Conservation (phyloP, 2,113 vertebrate genomes). For the Stegastes partitus region DNA sequence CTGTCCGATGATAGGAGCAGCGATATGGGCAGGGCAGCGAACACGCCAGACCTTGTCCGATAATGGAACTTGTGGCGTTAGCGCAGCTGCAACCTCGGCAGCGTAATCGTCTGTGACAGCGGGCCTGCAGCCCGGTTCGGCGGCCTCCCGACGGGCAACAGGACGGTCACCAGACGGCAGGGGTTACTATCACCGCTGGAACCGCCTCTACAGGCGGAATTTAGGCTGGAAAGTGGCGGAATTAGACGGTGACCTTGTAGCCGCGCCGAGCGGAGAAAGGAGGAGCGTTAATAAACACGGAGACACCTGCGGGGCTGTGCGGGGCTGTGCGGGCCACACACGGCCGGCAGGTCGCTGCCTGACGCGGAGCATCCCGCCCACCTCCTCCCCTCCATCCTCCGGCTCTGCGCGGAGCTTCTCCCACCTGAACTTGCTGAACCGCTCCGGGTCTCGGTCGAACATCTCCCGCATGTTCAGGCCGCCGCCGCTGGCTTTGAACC, state of each 20-base stretch:
- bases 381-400: neutral
- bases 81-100: neutral
- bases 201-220: too few relatives aligned
- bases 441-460: slow-evolving; percentile 87
- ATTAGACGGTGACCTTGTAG: slow-evolving; percentile 23
- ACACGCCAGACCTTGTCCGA: neutral
- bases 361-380: neutral
- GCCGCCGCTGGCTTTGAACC: slow-evolving; percentile 82
- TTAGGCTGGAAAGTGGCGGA: too few relatives aligned
- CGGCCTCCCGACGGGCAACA: neutral
- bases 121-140: neutral
- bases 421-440: slow-evolving; percentile 92
- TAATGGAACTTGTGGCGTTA: slow-evolving; percentile 4
- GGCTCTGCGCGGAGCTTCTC: too few relatives aligned
- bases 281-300: too few relatives aligned
- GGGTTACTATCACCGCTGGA: too few relatives aligned
- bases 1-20: too few relatives aligned
- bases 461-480: slow-evolving; percentile 89
- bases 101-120: neutral
- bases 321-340: too few relatives aligned
- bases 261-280: neutral
- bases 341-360: too few relatives aligned
- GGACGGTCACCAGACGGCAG: neutral
- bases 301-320: too few relatives aligned
- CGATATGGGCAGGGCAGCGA: too few relatives aligned